Percentiles rank a stretch among this genome's conserved stretches.
These are phyloP conservation scores for Lophura swinhoii DNA, from an alignment of 2,797 vertebrate species.

Conservation along the genomic window DNA sequence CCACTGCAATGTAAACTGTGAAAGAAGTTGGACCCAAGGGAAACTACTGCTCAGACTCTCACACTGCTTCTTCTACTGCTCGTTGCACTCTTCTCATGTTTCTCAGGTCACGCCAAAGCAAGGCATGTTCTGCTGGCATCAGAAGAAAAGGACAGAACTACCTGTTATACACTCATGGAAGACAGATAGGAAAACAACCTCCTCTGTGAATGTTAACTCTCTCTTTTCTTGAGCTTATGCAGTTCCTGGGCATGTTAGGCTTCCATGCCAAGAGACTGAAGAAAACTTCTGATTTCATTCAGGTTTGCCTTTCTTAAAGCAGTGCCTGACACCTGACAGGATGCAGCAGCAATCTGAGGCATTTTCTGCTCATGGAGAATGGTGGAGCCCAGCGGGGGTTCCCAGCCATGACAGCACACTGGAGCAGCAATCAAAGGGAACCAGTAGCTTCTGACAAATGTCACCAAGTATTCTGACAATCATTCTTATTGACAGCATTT, in stretches of 20 bases:
- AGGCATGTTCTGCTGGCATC: not conserved
- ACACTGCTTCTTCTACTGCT: not conserved
- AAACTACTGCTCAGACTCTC: not conserved
- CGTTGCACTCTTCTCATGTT: not conserved
- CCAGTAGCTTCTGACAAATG: not conserved
- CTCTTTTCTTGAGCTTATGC: not conserved
- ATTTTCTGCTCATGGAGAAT: not conserved
- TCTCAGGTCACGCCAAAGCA: not conserved
- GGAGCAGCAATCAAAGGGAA: not conserved
- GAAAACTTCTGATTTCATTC: not conserved
- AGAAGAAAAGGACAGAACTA: not conserved
- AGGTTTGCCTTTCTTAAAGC: not conserved
- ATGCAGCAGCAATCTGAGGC: not conserved
- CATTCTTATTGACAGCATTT: not conserved
- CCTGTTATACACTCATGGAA: not conserved
- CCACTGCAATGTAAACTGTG: not conserved
- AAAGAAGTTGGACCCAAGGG: not conserved
- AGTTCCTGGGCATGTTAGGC: not conserved
- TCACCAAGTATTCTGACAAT: not conserved
- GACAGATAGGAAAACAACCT: not conserved
- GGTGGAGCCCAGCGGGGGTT: not conserved
- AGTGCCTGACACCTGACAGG: not conserved
- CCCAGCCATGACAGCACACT: not conserved
- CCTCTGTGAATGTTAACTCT: not conserved
- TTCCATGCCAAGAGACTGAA: not conserved